phyloP scores from a whole-genome alignment of 2,113 vertebrate genomes.

The Urocynchramus pylzowi region DNA sequence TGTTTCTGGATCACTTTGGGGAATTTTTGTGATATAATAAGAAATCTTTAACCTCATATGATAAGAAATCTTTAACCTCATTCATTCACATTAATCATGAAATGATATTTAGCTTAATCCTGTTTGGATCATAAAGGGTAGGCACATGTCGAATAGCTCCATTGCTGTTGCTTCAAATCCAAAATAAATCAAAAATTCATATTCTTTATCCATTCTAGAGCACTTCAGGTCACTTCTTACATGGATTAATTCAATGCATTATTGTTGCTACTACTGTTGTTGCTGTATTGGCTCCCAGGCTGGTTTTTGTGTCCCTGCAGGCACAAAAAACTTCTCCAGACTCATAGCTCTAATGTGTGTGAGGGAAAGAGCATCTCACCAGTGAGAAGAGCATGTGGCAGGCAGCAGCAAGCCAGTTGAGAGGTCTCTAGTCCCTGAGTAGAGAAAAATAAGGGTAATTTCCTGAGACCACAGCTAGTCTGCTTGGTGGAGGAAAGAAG shows the following conservation, averaged over 20 bases:
- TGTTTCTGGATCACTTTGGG: not conserved
- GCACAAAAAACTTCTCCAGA: not conserved
- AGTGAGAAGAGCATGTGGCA: not conserved
- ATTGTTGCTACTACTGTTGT: not conserved
- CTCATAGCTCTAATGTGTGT: not conserved
- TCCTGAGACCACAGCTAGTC: not conserved
- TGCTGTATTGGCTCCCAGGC: not conserved
- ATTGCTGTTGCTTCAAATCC: not conserved
- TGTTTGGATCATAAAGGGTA: not conserved
- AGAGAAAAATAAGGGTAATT: conserved; percentile 35
- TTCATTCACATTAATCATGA: not conserved
- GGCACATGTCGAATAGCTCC: not conserved
- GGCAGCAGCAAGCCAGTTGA: not conserved
- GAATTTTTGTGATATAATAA: not conserved
- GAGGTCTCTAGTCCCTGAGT: not conserved
- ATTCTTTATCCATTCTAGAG: not conserved
- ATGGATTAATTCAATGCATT: not conserved
- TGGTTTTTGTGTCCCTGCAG: not conserved
- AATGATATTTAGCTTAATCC: not conserved
- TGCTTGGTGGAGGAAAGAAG: not conserved
- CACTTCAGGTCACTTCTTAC: not conserved
- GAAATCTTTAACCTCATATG: not conserved
- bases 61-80: not conserved
- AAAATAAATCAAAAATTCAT: not conserved
- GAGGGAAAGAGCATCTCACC: not conserved